Base-by-base conservation (phyloP, 1,140 invertebrate genomes). In the Saccostrea echinata region DNA sequence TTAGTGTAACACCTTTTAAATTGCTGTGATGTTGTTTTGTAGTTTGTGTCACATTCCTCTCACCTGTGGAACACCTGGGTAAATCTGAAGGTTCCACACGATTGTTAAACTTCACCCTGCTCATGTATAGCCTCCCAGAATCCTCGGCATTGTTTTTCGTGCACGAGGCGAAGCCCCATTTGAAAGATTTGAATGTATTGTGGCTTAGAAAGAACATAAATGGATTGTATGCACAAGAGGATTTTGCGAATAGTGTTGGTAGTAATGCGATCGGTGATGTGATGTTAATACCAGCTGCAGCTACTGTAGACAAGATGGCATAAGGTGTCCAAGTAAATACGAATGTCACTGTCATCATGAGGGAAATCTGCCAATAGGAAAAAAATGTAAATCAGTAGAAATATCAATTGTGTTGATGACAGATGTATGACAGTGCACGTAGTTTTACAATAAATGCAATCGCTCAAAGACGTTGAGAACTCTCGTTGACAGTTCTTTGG, bases 201-300 rank as follows among this genome's bases (percentile, higher is more conserved):
- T 87, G 71, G 12, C 80, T 87, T 9, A 87, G 61, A 52, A 53
- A 61, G n/a, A 84, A 87, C 43, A 87, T 68, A 57, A 87, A 84
- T 68, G 86, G 86, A 43, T 87, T 87, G 51, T 87, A 87, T 11
- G 86, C 80, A 84, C 86, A 87, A 1, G 86, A 87, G 0, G 86
- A 71, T 83, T 87, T 87, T 3, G 86, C 86, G 35, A 87, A 68
- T n/a, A 87, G 16, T 12, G 86, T 87, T 30, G 86, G 86, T 16
- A 87, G 18, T 24, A 84, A 24, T 3, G 52, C 35, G n/a, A 52
- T 35, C 2, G 68, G n/a, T 51, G 43, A 51, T 1, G 21, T 52
- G 24, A 80, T 51, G 51, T 27, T 76, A 51, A 86, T 27, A 24
- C 85, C 71, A 55, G 24, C 1, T 52, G 71, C 33, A 80, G 16